phyloP scores from a whole-genome alignment of 2,797 vertebrate genomes.

The Eleutherodactylus coqui region DNA sequence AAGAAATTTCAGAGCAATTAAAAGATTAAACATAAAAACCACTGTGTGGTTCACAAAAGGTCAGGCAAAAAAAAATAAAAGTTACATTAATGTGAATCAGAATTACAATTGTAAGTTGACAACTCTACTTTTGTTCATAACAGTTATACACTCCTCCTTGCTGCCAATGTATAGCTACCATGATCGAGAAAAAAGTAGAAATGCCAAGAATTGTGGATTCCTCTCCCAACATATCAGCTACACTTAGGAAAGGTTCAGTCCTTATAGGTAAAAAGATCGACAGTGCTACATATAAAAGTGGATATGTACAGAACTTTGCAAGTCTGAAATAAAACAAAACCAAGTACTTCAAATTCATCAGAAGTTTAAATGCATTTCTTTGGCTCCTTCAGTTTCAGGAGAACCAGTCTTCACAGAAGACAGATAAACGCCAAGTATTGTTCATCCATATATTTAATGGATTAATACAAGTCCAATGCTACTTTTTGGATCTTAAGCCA shows the following conservation, averaged over 20 bases:
- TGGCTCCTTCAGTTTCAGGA: constrained; percentile 79
- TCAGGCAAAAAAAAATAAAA: constrained; percentile 73
- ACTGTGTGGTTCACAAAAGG: constrained; percentile 77
- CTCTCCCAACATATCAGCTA: background rate
- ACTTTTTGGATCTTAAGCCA: constrained; percentile 51
- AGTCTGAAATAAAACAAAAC: constrained; percentile 61
- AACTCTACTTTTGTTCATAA: constrained; percentile 65
- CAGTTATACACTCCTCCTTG: constrained; percentile 68
- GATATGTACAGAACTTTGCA: constrained; percentile 74
- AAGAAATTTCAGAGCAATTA: constrained; percentile 70
- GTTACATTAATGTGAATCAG: constrained; percentile 54
- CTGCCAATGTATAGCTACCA: background rate
- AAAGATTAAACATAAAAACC: constrained; percentile 70
- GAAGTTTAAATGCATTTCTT: constrained; percentile 77
- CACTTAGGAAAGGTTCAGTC: constrained; percentile 43
- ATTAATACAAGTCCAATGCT: constrained; percentile 33
- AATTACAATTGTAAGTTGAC: constrained; percentile 56
- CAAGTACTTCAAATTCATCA: constrained; percentile 72
- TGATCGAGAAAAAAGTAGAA: constrained; percentile 17
- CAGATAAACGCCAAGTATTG: constrained; percentile 69
- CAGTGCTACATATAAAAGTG: constrained; percentile 71
- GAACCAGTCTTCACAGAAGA: constrained; percentile 97
- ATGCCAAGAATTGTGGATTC: background rate
- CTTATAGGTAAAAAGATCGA: constrained; percentile 67
- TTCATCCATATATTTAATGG: constrained; percentile 36